phyloP scores from a whole-genome alignment of 2,888 invertebrate genomes.

The Mythimna albipuncta region DNA sequence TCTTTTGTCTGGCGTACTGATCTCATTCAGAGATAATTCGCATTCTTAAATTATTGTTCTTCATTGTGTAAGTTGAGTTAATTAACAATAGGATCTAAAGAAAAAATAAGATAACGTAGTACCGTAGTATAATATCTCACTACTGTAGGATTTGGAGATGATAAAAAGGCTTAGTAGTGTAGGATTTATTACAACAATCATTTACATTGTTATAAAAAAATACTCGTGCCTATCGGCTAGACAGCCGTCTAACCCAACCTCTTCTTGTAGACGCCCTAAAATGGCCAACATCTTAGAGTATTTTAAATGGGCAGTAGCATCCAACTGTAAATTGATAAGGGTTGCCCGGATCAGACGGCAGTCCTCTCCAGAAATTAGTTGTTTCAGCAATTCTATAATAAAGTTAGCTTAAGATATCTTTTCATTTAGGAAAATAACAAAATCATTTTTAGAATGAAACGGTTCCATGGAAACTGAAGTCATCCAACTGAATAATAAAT shows the following conservation, averaged over 20 bases:
- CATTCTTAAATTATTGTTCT: background rate
- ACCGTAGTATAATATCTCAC: background rate
- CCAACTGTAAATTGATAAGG: constrained; percentile 49
- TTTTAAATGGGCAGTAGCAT: constrained; percentile 36
- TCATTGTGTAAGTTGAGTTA: background rate
- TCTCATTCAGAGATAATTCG: constrained; percentile 22
- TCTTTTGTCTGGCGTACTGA: constrained; percentile 9
- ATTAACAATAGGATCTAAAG: background rate
- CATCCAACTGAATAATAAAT: constrained; percentile 8
- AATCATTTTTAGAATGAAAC: background rate
- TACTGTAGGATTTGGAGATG: no score
- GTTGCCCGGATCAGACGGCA: constrained; percentile 35
- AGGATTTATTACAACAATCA: no score
- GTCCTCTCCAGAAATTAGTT: constrained; percentile 46
- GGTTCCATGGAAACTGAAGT: background rate
- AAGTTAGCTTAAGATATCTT: background rate
- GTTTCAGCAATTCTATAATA: constrained; percentile 19
- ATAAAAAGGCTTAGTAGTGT: no score
- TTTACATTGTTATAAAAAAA: no score
- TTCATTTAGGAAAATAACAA: constrained; percentile 1
- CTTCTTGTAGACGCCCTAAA: background rate
- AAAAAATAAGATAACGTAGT: background rate
- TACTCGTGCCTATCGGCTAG: no score
- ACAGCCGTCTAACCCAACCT: background rate
- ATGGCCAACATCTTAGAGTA: background rate